Conservation (phyloP, 2,797 vertebrate genomes). For the Myotis daubentonii region DNA sequence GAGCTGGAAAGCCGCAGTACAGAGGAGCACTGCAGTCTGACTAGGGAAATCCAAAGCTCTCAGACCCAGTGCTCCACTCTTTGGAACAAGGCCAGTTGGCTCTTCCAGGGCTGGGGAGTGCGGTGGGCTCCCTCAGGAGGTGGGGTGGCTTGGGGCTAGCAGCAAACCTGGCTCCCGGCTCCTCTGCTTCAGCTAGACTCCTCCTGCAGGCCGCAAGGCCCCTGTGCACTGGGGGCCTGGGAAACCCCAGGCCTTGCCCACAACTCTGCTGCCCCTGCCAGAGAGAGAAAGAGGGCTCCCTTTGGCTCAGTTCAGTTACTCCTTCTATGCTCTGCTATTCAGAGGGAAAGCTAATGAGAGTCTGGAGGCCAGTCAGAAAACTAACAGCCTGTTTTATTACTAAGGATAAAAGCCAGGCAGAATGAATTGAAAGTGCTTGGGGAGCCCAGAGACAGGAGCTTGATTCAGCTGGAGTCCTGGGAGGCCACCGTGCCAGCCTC, state of each 20-base stretch:
- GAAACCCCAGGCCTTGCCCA: neutral
- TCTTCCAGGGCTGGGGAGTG: neutral
- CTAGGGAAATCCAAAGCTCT: neutral
- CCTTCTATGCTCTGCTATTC: constrained; percentile 17
- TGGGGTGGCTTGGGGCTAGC: neutral
- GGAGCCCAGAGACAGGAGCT: constrained; percentile 52
- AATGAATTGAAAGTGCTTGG: constrained; percentile 16
- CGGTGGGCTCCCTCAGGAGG: neutral
- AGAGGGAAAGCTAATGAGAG: constrained; percentile 78
- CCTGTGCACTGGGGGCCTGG: neutral
- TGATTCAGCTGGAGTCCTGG: constrained; percentile 36
- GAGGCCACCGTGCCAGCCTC: constrained; percentile 23
- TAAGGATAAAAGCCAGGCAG: constrained; percentile 65
- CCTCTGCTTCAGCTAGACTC: neutral
- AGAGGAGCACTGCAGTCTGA: neutral
- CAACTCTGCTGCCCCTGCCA: neutral
- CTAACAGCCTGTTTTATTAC: constrained; percentile 59
- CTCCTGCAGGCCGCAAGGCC: neutral
- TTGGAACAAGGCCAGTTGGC: neutral
- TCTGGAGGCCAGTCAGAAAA: constrained; percentile 71
- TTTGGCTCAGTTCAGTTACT: neutral
- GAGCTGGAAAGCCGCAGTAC: neutral
- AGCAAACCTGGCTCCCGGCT: neutral
- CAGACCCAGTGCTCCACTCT: neutral
- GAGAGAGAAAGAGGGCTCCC: neutral